phyloP scores from a whole-genome alignment of 1,140 invertebrate species.

The Luehdorfia chinensis region DNA sequence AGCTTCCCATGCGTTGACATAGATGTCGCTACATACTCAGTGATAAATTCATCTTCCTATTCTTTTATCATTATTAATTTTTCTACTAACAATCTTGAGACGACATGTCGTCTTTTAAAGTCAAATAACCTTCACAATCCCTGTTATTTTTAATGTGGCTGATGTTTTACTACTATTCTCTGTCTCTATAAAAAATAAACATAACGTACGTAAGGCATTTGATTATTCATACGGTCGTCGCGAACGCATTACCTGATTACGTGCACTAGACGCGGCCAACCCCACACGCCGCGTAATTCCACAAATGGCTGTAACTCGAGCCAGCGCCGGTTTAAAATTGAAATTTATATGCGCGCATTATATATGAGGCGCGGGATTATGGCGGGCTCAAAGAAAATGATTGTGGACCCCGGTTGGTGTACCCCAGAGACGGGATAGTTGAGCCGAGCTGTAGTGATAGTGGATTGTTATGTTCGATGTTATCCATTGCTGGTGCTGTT shows the following conservation, averaged over 20 bases:
- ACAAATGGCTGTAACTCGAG: conserved; percentile 70
- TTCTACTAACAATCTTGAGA: no score
- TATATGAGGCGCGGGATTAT: conserved; percentile 62
- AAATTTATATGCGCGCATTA: conserved; percentile 74
- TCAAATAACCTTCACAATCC: no score
- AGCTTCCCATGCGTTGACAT: no score
- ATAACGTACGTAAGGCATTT: no score
- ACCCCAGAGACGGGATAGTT: conserved; percentile 44
- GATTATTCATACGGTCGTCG: conserved; percentile 37
- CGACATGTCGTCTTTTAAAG: no score
- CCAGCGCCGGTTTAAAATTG: conserved; percentile 67
- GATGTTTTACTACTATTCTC: no score
- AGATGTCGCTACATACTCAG: no score
- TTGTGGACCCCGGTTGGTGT: conserved; percentile 28
- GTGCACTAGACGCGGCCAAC: conserved; percentile 24
- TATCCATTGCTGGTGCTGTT: no score
- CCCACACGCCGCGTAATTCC: conserved; percentile 53
- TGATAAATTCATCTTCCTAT: no score
- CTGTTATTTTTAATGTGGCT: no score
- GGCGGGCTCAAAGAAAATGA: conserved; percentile 55
- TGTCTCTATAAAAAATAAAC: no score
- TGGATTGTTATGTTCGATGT: conserved; percentile 24
- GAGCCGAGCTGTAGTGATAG: conserved; percentile 34
- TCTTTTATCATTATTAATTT: no score
- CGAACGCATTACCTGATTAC: conserved; percentile 51